Evolutionary conservation across 2,888 invertebrate species (phyloP).

Genomic region (Terebella lapidaria): DNA sequence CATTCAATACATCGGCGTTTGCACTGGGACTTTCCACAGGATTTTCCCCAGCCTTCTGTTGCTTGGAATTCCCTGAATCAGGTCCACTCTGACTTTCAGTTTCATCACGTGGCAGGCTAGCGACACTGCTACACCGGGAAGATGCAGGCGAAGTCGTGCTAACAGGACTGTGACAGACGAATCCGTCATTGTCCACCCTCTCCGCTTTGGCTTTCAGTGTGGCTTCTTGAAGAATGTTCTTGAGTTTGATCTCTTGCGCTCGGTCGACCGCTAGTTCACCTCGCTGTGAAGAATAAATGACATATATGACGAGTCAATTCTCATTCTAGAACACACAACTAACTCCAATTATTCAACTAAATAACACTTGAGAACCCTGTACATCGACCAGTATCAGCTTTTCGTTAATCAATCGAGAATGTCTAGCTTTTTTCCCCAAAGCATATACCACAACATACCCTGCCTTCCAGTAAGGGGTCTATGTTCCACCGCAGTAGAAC

Average conservation of each 20-base stretch:
- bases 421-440: too few relatives aligned
- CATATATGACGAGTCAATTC: not conserved
- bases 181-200: not conserved
- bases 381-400: not conserved
- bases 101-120: too few relatives aligned
- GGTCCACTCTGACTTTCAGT: too few relatives aligned
- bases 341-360: too few relatives aligned
- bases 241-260: constrained; percentile 17
- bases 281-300: constrained; percentile 14
- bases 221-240: constrained; percentile 13
- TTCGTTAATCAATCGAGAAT: not conserved
- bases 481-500: constrained; percentile 47
- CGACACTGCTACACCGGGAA: not conserved
- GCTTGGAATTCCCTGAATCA: too few relatives aligned
- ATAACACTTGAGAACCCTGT: too few relatives aligned
- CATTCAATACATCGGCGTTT: too few relatives aligned
- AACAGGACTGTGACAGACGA: not conserved
- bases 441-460: too few relatives aligned
- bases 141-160: not conserved
- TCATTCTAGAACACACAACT: too few relatives aligned
- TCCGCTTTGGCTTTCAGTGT: not conserved
- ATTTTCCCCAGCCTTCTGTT: too few relatives aligned
- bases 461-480: constrained; percentile 39
- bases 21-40: too few relatives aligned
- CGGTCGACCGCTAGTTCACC: constrained; percentile 25